Percentiles rank a stretch among this genome's conserved stretches.
These are phyloP conservation scores for Pecten maximus DNA, from an alignment of 2,888 invertebrate species.

Conservation along the genomic window DNA sequence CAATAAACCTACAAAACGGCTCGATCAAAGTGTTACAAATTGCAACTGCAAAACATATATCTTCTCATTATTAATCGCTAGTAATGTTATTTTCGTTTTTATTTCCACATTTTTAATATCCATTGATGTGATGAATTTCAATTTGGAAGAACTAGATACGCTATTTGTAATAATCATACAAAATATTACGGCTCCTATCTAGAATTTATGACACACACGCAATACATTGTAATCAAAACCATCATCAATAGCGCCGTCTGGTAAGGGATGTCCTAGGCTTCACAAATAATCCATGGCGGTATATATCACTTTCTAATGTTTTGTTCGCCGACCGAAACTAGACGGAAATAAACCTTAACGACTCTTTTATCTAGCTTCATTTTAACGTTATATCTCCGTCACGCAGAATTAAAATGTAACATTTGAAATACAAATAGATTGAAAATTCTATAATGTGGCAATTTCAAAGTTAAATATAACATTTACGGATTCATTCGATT, in stretches of 20 bases:
- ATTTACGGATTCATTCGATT: not conserved
- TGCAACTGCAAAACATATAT: not conserved
- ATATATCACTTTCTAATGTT: not conserved
- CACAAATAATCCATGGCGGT: not conserved
- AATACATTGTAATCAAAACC: not conserved
- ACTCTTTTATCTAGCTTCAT: not conserved
- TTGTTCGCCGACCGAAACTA: not conserved
- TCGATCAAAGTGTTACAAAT: slow-evolving; percentile 19
- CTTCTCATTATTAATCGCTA: not conserved
- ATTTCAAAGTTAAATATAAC: not conserved
- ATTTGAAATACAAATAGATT: not conserved
- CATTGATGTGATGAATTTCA: not conserved
- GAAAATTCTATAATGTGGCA: not conserved
- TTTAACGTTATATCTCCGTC: not conserved
- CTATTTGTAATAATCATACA: not conserved
- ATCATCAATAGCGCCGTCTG: not conserved
- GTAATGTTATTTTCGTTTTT: slow-evolving; percentile 1
- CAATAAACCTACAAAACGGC: slow-evolving; percentile 2
- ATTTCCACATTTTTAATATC: not conserved
- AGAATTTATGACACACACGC: not conserved
- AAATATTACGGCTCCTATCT: slow-evolving; percentile 17
- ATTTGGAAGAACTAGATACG: not conserved
- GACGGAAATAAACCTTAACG: not conserved
- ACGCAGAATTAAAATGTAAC: not conserved
- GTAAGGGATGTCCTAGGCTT: not conserved